Evolutionary conservation across 2,888 invertebrate genomes (phyloP), one percentile per base, ranked within the genome.

Genomic region (Selenia dentaria): DNA sequence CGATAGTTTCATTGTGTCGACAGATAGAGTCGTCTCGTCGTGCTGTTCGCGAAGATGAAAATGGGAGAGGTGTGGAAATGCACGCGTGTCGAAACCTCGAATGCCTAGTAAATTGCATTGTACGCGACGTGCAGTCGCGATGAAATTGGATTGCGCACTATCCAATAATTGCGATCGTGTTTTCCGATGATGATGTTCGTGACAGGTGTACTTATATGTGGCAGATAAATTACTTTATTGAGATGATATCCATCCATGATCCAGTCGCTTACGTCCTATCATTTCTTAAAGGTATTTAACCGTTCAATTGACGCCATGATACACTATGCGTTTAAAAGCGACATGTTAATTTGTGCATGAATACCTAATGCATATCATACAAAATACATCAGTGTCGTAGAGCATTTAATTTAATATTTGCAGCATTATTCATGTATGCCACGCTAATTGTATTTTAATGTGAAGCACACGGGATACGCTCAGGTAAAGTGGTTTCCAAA

Each of bases 131-230:
- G 67, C 73, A 70, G 72, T 70, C 75, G 64, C 61, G 63, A 72
- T 78, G 75, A 76, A 81, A 86, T 86, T 82, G 79, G 79, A 83
- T 87, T 84, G 84, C 82, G 74, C 65, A 75, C 74, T 73, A 71
- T 79, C 77, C 77, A 75, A 79, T 81, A 76, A 85, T 80, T 74
- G 70, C 67, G 67, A 79, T 79, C 79, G 79, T 83, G 82, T 83
- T 85, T 77, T 76, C 70, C 64, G 64, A 75, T 76, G 77, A 83
- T 79, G 74, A 74, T 62, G 63, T 71, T 82, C 78, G 83, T 81
- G 83, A 79, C 74, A 73, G 68, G 57, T 69, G 25, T 42, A 44
- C 43, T 41, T 56, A 52, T n/a, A n/a, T 52, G 40, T 41, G 36
- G 43, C 39, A 50, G 52, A 50, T 55, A 36, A 40, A 39, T 36